A percentile compares a stretch with the other conserved stretches of the same genome.
These are phyloP conservation scores for Neria commutata DNA, from an alignment of 2,888 invertebrate genomes.

Conservation along the genomic window DNA sequence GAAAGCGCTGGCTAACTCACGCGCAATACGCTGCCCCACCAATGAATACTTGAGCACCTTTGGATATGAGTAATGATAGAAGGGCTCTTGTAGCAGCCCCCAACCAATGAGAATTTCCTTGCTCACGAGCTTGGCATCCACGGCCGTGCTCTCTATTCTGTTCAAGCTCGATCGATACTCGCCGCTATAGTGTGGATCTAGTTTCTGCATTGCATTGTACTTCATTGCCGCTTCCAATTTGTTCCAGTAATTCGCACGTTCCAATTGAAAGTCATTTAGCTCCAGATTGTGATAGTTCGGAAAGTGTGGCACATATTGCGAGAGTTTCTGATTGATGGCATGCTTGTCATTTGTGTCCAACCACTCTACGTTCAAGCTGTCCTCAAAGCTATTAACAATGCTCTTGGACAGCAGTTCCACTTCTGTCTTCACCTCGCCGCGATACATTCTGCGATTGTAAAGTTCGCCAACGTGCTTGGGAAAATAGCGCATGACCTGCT, in stretches of 20 bases:
- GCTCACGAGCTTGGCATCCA: conserved; percentile 35
- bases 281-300: conserved; percentile 43
- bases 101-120: conserved; percentile 45
- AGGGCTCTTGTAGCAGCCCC: conserved; percentile 52
- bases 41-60: conserved; percentile 46
- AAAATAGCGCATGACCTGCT: conserved; percentile 44
- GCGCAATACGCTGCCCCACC: conserved; percentile 45
- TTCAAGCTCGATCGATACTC: conserved; percentile 24
- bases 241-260: conserved; percentile 44
- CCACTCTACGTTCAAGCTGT: conserved; percentile 43
- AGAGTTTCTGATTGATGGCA: conserved; percentile 39
- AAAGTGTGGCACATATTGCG: conserved; percentile 36
- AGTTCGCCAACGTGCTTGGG: conserved; percentile 51
- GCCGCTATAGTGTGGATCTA: conserved; percentile 36
- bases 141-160: conserved; percentile 41
- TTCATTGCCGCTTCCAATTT: conserved; percentile 38
- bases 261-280: conserved; percentile 35
- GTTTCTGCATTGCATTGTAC: conserved; percentile 39
- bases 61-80: conserved; percentile 47
- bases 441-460: conserved; percentile 40
- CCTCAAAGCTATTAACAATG: conserved; percentile 41
- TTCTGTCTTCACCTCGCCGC: conserved; percentile 38
- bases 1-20: conserved; percentile 42
- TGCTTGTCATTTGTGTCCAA: conserved; percentile 47
- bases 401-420: conserved; percentile 39